These are phyloP conservation scores for Achlya flavicornis DNA, from an alignment of 2,888 invertebrate species.

Conservation along the genomic window DNA sequence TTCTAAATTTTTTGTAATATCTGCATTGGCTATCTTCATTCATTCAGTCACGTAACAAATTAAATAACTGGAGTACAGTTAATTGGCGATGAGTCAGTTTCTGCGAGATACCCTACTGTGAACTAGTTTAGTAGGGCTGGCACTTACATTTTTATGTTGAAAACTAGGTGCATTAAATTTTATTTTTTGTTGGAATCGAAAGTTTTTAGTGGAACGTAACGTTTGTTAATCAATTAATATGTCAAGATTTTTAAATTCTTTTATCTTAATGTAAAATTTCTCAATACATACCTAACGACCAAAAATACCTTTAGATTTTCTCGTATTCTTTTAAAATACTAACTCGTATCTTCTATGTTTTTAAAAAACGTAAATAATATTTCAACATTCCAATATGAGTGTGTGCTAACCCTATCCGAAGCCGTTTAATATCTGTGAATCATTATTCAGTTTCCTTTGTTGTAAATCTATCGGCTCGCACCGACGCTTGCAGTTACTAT, in stretches of 20 bases:
- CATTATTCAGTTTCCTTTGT: not conserved
- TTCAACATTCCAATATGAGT: not conserved
- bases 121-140: not conserved
- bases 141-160: not conserved
- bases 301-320: too few species aligned
- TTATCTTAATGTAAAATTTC: too few species aligned
- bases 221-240: too few species aligned
- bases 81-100: conserved; percentile 3
- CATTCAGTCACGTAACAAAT: not conserved
- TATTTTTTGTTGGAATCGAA: too few species aligned
- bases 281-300: too few species aligned
- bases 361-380: too few species aligned
- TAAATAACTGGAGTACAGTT: not conserved
- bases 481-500: not conserved
- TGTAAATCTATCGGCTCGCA: not conserved
- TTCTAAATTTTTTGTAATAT: too few species aligned
- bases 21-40: not conserved
- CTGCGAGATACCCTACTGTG: not conserved
- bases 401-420: not conserved
- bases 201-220: too few species aligned
- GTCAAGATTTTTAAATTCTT: too few species aligned
- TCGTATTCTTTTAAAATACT: too few species aligned
- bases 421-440: conserved; percentile 1
- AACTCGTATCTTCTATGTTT: too few species aligned
- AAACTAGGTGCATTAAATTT: too few species aligned